phyloP scores from a whole-genome alignment of 23 tunicate species.

The Trididemnum miniatum region DNA sequence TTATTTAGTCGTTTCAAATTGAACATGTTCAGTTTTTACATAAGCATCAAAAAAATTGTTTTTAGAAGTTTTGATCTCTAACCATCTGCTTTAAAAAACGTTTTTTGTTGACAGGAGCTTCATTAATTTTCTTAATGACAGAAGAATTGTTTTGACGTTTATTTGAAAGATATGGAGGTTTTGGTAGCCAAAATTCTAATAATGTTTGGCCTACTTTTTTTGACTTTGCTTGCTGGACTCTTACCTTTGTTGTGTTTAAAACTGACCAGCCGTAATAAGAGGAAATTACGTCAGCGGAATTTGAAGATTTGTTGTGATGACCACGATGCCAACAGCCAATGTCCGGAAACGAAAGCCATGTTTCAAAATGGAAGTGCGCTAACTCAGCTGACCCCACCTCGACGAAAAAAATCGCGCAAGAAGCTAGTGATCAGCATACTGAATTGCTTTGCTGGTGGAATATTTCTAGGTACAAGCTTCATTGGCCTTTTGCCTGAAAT shows the following conservation, averaged over 20 bases:
- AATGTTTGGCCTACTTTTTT: constrained; percentile 63
- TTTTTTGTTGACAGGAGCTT: no score
- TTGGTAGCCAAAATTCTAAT: constrained; percentile 60
- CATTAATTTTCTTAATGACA: no score
- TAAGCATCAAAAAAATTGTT: no score
- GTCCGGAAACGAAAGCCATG: background rate
- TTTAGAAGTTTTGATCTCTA: no score
- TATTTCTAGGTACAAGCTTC: constrained; percentile 84
- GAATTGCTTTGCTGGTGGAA: constrained; percentile 91
- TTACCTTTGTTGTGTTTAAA: constrained; percentile 61
- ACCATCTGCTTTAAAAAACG: no score
- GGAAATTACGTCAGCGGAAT: background rate
- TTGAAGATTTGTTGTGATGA: background rate
- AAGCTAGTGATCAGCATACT: constrained; percentile 29
- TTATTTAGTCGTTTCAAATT: no score
- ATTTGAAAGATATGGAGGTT: constrained; percentile 50
- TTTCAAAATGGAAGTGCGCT: background rate
- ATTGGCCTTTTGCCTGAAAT: constrained; percentile 80
- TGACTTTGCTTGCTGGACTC: constrained; percentile 69
- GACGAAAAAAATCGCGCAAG: constrained; percentile 7
- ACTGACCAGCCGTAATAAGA: background rate
- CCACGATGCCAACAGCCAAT: background rate
- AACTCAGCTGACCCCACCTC: background rate
- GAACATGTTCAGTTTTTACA: no score
- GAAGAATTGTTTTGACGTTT: no score